A percentile compares a stretch with the other conserved stretches of the same genome.
These are phyloP conservation scores for Marcusenius ussheri DNA, from an alignment of 2,113 vertebrate species.

Conservation along the genomic window DNA sequence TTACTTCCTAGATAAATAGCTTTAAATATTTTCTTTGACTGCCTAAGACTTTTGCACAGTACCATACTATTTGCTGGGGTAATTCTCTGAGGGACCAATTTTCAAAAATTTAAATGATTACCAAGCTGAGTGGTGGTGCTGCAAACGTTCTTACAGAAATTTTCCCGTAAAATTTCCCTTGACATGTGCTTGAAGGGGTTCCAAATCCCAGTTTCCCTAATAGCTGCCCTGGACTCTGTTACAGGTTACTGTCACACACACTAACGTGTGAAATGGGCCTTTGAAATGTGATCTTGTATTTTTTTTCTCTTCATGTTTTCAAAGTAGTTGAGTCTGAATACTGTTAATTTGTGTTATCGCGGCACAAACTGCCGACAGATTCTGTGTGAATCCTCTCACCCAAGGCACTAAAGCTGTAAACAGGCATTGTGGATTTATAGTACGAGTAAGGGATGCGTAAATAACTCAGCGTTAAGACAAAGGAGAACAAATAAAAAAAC, in stretches of 20 bases:
- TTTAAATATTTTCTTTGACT: background rate
- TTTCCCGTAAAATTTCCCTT: background rate
- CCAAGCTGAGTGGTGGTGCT: background rate
- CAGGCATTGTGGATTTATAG: background rate
- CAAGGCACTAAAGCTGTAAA: background rate
- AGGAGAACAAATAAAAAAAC: background rate
- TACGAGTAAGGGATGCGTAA: background rate
- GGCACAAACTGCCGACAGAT: background rate
- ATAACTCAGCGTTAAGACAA: background rate
- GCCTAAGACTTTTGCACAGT: background rate
- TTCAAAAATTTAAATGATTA: background rate
- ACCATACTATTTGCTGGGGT: background rate
- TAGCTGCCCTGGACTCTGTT: background rate
- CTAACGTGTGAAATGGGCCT: background rate
- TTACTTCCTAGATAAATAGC: background rate
- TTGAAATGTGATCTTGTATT: background rate
- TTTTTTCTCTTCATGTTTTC: background rate
- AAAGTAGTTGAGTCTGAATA: background rate
- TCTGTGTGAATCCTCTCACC: background rate
- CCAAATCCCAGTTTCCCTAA: background rate
- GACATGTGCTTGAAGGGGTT: background rate
- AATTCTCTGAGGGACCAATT: background rate
- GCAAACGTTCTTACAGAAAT: background rate
- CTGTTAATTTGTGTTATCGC: background rate
- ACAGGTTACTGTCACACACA: background rate